Percentiles rank a stretch among this genome's conserved stretches.
phyloP scores from a whole-genome alignment of 2,888 invertebrate species.

The Chrysomela aeneicollis region DNA sequence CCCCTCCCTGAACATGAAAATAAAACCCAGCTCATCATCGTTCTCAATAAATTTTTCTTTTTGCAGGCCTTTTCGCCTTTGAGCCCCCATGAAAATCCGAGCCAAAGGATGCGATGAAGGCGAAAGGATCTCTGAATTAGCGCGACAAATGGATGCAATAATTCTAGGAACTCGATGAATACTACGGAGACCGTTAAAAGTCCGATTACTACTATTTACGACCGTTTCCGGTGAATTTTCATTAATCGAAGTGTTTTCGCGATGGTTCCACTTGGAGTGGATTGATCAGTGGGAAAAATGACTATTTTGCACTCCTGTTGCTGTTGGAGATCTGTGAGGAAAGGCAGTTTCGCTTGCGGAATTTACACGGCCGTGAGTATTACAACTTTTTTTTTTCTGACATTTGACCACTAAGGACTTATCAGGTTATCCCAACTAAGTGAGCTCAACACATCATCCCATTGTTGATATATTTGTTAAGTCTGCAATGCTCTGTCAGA shows the following conservation, averaged over 20 bases:
- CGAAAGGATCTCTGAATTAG: slow-evolving; percentile 23
- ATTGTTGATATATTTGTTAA: no score
- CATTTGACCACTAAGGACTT: no score
- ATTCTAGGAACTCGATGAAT: slow-evolving; percentile 26
- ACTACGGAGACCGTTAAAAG: slow-evolving; percentile 29
- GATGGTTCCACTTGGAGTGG: not conserved
- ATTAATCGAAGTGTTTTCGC: not conserved
- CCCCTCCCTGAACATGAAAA: not conserved
- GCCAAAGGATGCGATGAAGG: not conserved
- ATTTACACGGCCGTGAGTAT: slow-evolving; percentile 74
- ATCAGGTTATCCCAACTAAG: no score
- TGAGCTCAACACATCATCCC: no score
- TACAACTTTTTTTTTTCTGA: no score
- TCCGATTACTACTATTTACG: slow-evolving; percentile 15
- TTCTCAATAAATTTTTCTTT: not conserved
- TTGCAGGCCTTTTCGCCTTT: not conserved
- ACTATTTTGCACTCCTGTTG: slow-evolving; percentile 79
- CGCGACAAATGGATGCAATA: slow-evolving; percentile 27
- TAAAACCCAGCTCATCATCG: not conserved
- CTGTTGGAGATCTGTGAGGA: slow-evolving; percentile 77
- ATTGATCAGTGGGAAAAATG: slow-evolving; percentile 60
- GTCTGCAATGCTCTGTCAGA: no score
- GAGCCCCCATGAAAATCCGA: not conserved
- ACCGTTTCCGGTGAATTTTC: not conserved
- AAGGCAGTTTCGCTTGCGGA: slow-evolving; percentile 77